These are phyloP conservation scores for Chondrosia reniformis DNA, from an alignment of 37 sponge, comb jelly and placozoan genomes.

Conservation along the genomic window DNA sequence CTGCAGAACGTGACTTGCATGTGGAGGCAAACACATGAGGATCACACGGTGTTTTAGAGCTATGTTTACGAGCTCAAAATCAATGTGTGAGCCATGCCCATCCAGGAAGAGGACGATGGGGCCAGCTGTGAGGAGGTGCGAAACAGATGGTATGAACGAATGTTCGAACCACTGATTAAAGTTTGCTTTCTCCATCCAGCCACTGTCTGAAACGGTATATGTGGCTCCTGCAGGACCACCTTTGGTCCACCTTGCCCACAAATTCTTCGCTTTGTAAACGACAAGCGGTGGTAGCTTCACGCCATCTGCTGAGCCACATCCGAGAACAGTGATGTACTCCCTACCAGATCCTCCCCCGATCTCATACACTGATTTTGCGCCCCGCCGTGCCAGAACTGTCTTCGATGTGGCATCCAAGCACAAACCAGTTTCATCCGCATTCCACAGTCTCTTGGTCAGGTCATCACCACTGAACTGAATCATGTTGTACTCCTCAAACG, in stretches of 20 bases:
- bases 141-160: slow-evolving; percentile 31
- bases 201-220: slow-evolving; percentile 42
- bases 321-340: slow-evolving; percentile 52
- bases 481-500: neutral
- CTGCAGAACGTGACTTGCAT: slow-evolving; percentile 43
- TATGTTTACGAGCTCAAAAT: slow-evolving; percentile 1
- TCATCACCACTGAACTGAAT: neutral
- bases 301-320: slow-evolving; percentile 43
- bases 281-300: slow-evolving; percentile 49
- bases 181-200: slow-evolving; percentile 56
- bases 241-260: slow-evolving; percentile 41
- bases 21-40: slow-evolving; percentile 53
- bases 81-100: slow-evolving; percentile 62
- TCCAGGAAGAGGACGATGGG: slow-evolving; percentile 57
- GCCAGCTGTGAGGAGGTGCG: neutral
- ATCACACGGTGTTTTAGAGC: slow-evolving; percentile 30
- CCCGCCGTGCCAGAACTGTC: slow-evolving; percentile 22
- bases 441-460: slow-evolving; percentile 15
- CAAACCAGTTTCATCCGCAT: slow-evolving; percentile 53
- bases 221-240: slow-evolving; percentile 47
- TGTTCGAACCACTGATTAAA: slow-evolving; percentile 46
- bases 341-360: slow-evolving; percentile 48
- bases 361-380: slow-evolving; percentile 43
- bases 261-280: slow-evolving; percentile 59
- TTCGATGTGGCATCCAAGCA: slow-evolving; percentile 26